phyloP scores from a whole-genome alignment of 2,113 vertebrate species.

The Rattus rattus region DNA sequence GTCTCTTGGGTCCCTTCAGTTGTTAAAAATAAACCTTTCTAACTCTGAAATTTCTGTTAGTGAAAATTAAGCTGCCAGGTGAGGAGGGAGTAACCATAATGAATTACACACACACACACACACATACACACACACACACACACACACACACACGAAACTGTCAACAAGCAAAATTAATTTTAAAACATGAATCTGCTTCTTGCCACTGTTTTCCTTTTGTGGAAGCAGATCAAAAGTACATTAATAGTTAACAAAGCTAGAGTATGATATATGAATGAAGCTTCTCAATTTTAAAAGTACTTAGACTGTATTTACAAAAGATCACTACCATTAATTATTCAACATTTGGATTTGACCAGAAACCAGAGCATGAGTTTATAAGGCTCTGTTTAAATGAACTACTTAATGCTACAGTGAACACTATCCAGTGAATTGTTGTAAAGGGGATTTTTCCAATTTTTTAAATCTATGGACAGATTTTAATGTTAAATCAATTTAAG shows the following conservation, averaged over 20 bases:
- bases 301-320: conserved; percentile 73
- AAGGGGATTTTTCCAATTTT: conserved; percentile 65
- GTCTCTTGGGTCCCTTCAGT: conserved; percentile 10
- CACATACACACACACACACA: neutral
- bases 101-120: neutral
- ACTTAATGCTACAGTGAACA: conserved; percentile 76
- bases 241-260: conserved; percentile 78
- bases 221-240: conserved; percentile 60
- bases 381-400: conserved; percentile 82
- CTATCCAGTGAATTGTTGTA: conserved; percentile 67
- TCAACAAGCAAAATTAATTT: neutral
- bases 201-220: conserved; percentile 49
- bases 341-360: conserved; percentile 81
- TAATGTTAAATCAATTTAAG: conserved; percentile 71
- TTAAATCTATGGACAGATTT: conserved; percentile 80
- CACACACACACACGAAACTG: neutral
- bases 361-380: conserved; percentile 75
- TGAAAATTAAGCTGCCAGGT: conserved; percentile 42
- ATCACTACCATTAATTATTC: conserved; percentile 66
- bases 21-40: conserved; percentile 53
- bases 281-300: conserved; percentile 69
- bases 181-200: conserved; percentile 36
- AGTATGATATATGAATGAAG: conserved; percentile 65
- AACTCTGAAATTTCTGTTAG: conserved; percentile 26
- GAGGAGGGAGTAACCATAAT: neutral